Evolutionary conservation across 2,113 vertebrate genomes (phyloP).

Genomic region (Eleginops maclovinus): DNA sequence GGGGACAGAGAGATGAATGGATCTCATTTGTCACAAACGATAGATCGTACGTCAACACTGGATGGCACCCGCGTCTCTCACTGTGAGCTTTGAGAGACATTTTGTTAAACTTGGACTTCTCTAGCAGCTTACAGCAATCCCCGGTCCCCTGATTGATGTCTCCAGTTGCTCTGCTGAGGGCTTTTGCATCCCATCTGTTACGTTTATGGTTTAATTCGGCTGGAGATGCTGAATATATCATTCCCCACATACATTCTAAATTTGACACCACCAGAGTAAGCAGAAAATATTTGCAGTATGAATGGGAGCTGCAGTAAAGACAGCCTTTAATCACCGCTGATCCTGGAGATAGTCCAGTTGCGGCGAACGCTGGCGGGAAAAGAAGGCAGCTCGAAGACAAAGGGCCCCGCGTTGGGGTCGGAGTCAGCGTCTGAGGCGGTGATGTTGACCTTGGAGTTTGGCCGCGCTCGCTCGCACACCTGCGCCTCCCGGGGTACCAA

Average conservation of each 20-base stretch:
- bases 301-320: background rate
- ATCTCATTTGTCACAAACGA: conserved; percentile 78
- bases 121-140: conserved; percentile 56
- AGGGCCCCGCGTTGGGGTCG: conserved; percentile 94
- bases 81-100: conserved; percentile 70
- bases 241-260: background rate
- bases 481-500: conserved; percentile 93
- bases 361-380: conserved; percentile 88
- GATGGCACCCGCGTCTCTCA: conserved; percentile 65
- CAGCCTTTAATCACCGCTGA: conserved; percentile 86
- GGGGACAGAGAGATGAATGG: conserved; percentile 78
- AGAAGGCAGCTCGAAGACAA: conserved; percentile 95
- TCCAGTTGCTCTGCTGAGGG: conserved; percentile 28
- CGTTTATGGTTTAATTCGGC: conserved; percentile 45
- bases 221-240: conserved; percentile 21
- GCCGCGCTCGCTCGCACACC: conserved; percentile 91
- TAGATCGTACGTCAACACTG: conserved; percentile 70
- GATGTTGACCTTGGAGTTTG: conserved; percentile 92
- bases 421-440: conserved; percentile 92
- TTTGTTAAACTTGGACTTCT: conserved; percentile 69
- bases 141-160: conserved; percentile 39
- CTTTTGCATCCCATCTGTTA: conserved; percentile 45
- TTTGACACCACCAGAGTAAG: background rate
- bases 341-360: conserved; percentile 96
- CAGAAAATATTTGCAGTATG: background rate